Base-by-base conservation (phyloP, 1,140 invertebrate genomes). In the Heliconius hewitsoni region DNA sequence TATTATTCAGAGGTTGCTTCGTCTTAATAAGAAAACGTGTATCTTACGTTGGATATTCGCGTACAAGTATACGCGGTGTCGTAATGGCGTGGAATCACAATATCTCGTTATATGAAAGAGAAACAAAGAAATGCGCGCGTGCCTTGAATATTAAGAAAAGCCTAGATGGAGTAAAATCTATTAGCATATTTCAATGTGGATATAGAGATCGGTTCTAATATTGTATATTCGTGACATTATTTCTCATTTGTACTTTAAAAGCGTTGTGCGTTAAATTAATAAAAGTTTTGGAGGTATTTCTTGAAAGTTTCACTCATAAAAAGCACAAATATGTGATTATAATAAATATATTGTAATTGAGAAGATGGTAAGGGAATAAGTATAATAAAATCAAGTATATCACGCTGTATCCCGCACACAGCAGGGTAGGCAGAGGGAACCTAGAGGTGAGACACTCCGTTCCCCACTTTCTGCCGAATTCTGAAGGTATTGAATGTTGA, bases 31-130 rank as follows among this genome's bases (percentile, higher is more conserved):
- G 90, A 93, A 91, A 90, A 92, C 90, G 89, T 90, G 90, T 91
- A 89, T 91, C 84, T 89, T 57, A 76, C 78, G 78, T 86, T 89
- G 89, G 90, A 90, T 92, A 92, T 92, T 92, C 91, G 88, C 88
- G 88, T 91, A 86, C 89, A 81, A 87, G 88, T 91, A 87, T 89
- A 83, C 78, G 76, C 87, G 89, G 91, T 90, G 87, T 88, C 86
- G 88, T 93, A 93, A 93, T 94, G 88, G 92, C 82, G 82, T 78
- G 85, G 90, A 93, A 94, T 94, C 92, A 93, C 92, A 93, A 94
- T 93, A 94, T 94, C 92, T 92, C 90, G 91, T 94, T 94, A 93
- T 93, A 92, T 87, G 86, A 89, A 91, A 87, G 85, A 84, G 89
- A 93, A 92, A 93, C 92, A 93, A 92, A 91, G 90, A 90, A 92